Percentiles rank a stretch among this genome's conserved stretches.
Conservation (phyloP, 2,113 vertebrate genomes). For the Dasypus novemcinctus region DNA sequence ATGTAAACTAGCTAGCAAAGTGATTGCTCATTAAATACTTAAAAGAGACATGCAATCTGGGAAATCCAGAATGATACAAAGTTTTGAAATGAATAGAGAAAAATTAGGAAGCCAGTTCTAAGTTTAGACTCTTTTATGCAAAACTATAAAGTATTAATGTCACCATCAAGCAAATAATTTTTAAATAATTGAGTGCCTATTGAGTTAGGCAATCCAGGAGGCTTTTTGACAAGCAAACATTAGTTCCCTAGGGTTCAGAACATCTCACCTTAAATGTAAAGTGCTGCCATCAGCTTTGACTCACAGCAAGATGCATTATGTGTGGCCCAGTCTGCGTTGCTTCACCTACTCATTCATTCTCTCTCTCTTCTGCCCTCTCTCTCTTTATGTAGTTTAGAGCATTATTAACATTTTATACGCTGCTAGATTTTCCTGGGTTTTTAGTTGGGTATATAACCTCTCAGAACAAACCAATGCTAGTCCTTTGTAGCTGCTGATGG, state of each 20-base stretch:
- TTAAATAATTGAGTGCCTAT: not conserved
- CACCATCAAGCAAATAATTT: not conserved
- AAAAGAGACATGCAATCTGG: not conserved
- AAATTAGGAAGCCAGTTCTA: not conserved
- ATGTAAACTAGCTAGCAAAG: not conserved
- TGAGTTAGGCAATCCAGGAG: not conserved
- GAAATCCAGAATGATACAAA: not conserved
- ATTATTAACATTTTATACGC: constrained; percentile 1
- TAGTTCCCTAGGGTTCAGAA: constrained; percentile 25
- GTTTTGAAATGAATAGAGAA: not conserved
- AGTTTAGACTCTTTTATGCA: not conserved
- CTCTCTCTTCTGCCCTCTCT: not conserved
- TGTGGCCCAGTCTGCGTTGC: not conserved
- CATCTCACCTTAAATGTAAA: constrained; percentile 1
- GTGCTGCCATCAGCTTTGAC: not conserved
- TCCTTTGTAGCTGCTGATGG: not conserved
- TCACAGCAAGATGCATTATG: not conserved
- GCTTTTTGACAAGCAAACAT: not conserved
- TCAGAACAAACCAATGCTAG: not conserved
- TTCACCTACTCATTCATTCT: not conserved
- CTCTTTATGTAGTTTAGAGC: not conserved
- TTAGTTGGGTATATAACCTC: not conserved
- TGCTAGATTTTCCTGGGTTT: not conserved
- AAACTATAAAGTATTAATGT: not conserved
- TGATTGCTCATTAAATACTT: not conserved